Evolutionary conservation across 2,888 invertebrate genomes (phyloP).

Genomic region (Lasioglossum zephyrum): DNA sequence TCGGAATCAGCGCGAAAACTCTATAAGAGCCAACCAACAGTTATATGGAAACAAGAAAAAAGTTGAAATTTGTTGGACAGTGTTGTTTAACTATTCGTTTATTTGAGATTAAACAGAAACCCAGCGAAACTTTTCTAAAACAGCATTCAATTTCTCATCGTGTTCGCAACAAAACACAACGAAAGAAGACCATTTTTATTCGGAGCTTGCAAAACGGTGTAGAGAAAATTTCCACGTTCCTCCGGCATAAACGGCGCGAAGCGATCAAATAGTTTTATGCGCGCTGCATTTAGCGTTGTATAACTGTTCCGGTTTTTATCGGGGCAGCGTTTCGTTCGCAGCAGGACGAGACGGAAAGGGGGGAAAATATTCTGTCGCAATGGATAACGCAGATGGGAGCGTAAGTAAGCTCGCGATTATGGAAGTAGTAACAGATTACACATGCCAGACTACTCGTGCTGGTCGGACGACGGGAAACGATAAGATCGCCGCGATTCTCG

Average conservation of each 20-base stretch:
- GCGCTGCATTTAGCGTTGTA: not conserved
- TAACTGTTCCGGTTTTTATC: constrained; percentile 7
- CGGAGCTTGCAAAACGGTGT: not conserved
- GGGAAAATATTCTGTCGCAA: not conserved
- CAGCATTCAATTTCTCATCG: not conserved
- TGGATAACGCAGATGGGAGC: constrained; percentile 13
- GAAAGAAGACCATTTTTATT: not conserved
- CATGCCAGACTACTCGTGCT: constrained; percentile 20
- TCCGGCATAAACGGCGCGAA: not conserved
- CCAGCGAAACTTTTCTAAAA: not conserved
- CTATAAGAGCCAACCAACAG: too few relatives aligned
- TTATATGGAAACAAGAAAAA: too few relatives aligned
- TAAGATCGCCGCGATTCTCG: constrained; percentile 46
- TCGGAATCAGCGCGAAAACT: too few relatives aligned
- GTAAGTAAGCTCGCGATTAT: constrained; percentile 34
- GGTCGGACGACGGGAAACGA: constrained; percentile 23
- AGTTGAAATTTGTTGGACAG: too few relatives aligned
- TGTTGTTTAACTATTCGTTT: too few relatives aligned
- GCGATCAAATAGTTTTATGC: not conserved
- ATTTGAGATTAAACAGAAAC: too few relatives aligned
- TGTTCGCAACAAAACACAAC: not conserved
- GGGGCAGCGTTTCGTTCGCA: not conserved
- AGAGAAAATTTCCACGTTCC: not conserved
- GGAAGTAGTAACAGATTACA: constrained; percentile 45
- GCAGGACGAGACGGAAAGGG: too few relatives aligned